Evolutionary conservation across 2,797 vertebrate species (phyloP).

Genomic region (Pelobates cultripes): DNA sequence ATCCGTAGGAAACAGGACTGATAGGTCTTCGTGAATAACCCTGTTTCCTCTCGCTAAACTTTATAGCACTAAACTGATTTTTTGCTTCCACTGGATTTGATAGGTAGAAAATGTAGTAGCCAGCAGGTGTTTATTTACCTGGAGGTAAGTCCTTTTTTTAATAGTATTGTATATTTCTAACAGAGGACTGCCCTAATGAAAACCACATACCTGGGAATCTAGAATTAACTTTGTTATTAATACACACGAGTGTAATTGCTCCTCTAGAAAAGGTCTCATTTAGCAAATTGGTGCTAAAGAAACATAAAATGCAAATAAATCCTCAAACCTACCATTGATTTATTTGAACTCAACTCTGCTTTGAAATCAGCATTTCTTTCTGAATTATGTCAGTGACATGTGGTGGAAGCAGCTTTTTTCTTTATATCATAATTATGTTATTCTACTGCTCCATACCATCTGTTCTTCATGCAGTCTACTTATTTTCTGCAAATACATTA

Average conservation of each 20-base stretch:
- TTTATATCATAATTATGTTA: constrained; percentile 21
- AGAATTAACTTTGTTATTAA: too few relatives aligned
- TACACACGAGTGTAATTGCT: neutral
- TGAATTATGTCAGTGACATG: constrained; percentile 3
- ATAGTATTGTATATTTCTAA: too few relatives aligned
- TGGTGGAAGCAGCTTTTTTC: constrained; percentile 14
- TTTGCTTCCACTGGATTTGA: too few relatives aligned
- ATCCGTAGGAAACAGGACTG: too few relatives aligned
- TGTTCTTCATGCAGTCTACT: constrained; percentile 21
- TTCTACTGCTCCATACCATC: constrained; percentile 12
- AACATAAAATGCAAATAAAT: neutral
- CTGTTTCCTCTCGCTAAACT: too few relatives aligned
- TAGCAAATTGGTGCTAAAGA: neutral
- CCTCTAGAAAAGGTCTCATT: neutral
- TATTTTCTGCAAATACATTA: constrained; percentile 13
- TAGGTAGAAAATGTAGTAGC: too few relatives aligned
- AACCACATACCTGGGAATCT: too few relatives aligned
- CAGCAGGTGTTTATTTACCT: too few relatives aligned
- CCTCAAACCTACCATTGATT: neutral
- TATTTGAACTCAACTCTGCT: neutral
- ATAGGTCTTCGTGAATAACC: too few relatives aligned
- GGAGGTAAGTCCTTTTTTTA: too few relatives aligned
- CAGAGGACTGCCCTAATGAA: too few relatives aligned
- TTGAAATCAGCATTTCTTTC: neutral
- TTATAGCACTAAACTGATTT: too few relatives aligned